Conservation (phyloP, 2,113 vertebrate species). For the Malaclemys terrapin region DNA sequence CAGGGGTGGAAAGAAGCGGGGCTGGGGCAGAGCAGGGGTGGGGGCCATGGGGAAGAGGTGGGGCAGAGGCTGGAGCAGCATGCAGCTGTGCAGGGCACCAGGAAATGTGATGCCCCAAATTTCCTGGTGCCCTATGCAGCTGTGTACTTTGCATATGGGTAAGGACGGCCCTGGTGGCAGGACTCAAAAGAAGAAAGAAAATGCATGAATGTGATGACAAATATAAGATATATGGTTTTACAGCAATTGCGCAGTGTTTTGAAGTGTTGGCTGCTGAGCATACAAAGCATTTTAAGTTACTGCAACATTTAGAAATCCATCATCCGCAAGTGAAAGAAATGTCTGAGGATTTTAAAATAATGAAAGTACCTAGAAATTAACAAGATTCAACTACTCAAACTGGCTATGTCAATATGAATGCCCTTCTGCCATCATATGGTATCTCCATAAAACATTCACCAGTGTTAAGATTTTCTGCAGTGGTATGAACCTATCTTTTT, state of each 20-base stretch:
- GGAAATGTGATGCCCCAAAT: no score
- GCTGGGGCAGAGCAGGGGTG: no score
- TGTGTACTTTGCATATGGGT: no score
- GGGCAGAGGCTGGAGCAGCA: no score
- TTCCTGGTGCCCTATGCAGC: no score
- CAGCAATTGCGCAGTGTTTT: neutral
- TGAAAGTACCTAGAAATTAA: neutral
- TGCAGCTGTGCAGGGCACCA: no score
- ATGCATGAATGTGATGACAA: conserved; percentile 35
- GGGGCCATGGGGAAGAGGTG: no score
- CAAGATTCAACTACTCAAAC: neutral
- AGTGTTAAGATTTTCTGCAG: neutral
- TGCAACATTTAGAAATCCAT: neutral
- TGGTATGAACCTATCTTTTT: neutral
- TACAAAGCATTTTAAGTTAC: conserved; percentile 1
- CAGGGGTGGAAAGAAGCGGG: no score
- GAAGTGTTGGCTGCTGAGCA: neutral
- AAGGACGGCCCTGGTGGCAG: neutral
- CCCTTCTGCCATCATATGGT: neutral
- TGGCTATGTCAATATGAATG: neutral
- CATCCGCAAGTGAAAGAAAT: neutral
- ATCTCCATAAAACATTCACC: neutral
- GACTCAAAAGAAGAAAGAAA: conserved; percentile 27
- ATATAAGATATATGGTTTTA: neutral
- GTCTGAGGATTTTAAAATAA: neutral